phyloP scores from a whole-genome alignment of 2,888 invertebrate species.

The Dendrolimus houi region DNA sequence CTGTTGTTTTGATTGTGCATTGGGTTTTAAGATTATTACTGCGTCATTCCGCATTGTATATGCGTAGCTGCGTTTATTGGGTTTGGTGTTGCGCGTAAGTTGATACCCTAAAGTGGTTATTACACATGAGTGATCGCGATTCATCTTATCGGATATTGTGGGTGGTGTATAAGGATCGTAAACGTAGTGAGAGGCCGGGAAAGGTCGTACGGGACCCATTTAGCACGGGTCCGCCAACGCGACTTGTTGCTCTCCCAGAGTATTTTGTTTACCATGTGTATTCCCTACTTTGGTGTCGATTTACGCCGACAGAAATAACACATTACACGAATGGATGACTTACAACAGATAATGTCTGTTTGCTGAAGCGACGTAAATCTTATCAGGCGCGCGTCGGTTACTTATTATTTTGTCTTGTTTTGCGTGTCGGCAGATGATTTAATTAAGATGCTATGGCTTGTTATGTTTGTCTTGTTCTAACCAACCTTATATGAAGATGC shows the following conservation, averaged over 20 bases:
- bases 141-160: constrained; percentile 16
- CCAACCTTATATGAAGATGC: neutral
- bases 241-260: constrained; percentile 55
- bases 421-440: neutral
- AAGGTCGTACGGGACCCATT: constrained; percentile 33
- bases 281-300: constrained; percentile 34
- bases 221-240: constrained; percentile 23
- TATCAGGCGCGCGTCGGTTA: neutral
- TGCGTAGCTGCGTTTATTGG: neutral
- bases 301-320: constrained; percentile 27
- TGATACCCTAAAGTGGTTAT: constrained; percentile 5
- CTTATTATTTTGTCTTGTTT: neutral
- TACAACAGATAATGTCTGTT: constrained; percentile 19
- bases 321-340: constrained; percentile 23
- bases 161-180: constrained; percentile 27
- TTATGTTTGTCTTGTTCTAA: neutral
- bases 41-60: neutral
- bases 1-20: neutral
- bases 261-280: constrained; percentile 41
- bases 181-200: constrained; percentile 39
- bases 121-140: constrained; percentile 18
- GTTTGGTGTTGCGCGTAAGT: neutral
- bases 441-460: neutral
- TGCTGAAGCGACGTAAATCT: constrained; percentile 1
- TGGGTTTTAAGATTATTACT: neutral